These are phyloP conservation scores for Heteropelma amictum DNA, from an alignment of 2,888 invertebrate species.

Conservation along the genomic window DNA sequence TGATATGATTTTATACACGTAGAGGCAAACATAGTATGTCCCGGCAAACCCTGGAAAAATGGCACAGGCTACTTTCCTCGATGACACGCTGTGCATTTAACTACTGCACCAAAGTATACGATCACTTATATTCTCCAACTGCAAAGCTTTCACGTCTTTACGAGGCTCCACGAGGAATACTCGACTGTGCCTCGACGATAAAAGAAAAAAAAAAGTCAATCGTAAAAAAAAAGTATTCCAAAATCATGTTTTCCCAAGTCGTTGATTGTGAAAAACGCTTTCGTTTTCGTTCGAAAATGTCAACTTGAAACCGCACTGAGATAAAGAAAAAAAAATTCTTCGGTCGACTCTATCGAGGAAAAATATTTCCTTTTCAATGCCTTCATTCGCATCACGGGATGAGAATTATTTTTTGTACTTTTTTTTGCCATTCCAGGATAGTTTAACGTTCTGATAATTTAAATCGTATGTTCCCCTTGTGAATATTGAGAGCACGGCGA, in stretches of 20 bases:
- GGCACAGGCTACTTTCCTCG: constrained; percentile 8
- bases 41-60: constrained; percentile 7
- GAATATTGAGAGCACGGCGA: constrained; percentile 3
- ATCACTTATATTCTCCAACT: constrained; percentile 21
- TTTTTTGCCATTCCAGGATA: no score
- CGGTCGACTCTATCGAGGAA: no score
- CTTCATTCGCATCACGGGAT: no score
- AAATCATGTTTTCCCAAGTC: background rate
- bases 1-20: background rate
- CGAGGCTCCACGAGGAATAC: constrained; percentile 5
- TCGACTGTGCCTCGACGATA: background rate
- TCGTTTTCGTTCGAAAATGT: no score
- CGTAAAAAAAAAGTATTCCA: background rate
- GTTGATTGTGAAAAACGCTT: background rate
- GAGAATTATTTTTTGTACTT: no score
- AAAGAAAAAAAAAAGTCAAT: constrained; percentile 22
- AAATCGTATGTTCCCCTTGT: background rate
- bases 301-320: no score
- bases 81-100: constrained; percentile 33
- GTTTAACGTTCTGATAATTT: background rate
- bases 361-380: no score
- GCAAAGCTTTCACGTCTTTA: constrained; percentile 9
- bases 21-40: background rate
- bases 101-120: constrained; percentile 19
- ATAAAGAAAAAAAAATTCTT: no score